A percentile compares a stretch with the other conserved stretches of the same genome.
Conservation (phyloP, 1,140 invertebrate genomes). For the Condylostylus longicornis region DNA sequence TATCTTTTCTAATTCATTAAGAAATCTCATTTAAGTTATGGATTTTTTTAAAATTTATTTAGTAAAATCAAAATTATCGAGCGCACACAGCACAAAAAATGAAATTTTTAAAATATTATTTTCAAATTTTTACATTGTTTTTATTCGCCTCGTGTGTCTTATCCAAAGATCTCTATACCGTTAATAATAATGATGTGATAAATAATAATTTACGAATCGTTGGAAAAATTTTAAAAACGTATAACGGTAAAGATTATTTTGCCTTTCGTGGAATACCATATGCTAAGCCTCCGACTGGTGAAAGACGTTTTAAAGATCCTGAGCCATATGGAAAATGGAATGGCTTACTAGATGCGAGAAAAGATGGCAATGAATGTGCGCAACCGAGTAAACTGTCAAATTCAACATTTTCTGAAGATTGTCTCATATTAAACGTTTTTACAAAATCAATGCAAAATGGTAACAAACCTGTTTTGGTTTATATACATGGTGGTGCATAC, state of each 20-base stretch:
- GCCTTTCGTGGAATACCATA: background rate
- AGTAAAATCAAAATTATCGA: too few species aligned
- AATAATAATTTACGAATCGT: too few species aligned
- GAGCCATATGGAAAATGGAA: background rate
- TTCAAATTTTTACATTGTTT: too few species aligned
- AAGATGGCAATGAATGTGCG: background rate
- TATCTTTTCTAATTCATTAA: too few species aligned
- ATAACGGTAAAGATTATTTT: background rate
- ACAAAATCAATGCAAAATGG: slow-evolving; percentile 5
- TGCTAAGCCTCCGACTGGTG: background rate
- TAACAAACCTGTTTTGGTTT: slow-evolving; percentile 45
- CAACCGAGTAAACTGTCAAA: background rate
- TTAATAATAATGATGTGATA: too few species aligned
- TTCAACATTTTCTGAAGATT: slow-evolving; percentile 33
- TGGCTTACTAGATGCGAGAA: background rate
- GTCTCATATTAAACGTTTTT: slow-evolving; percentile 47
- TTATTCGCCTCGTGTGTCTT: too few species aligned
- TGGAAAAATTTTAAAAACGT: slow-evolving; percentile 1
- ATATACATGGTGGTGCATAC: slow-evolving; percentile 44
- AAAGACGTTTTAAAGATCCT: slow-evolving; percentile 30
- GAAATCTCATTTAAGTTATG: too few species aligned
- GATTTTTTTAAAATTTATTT: too few species aligned
- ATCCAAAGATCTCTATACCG: too few species aligned
- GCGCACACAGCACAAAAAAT: too few species aligned
- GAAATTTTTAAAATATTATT: too few species aligned